A percentile compares a stretch with the other conserved stretches of the same genome.
phyloP scores from a whole-genome alignment of 1,140 invertebrate species.

The Drosophila rufa region DNA sequence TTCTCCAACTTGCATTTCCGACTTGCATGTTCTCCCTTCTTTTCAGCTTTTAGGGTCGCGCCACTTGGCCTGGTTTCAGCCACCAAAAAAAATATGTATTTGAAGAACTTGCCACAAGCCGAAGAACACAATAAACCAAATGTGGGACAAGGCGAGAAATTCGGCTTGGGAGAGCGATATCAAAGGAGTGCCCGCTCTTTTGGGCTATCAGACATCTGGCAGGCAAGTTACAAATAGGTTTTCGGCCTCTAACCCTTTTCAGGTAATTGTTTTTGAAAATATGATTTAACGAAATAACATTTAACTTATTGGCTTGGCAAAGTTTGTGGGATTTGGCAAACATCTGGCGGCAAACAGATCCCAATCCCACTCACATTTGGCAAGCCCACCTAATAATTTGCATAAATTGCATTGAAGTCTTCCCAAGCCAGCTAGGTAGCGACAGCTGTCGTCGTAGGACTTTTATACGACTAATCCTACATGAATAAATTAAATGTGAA shows the following conservation, averaged over 20 bases:
- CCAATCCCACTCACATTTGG: conserved; percentile 18
- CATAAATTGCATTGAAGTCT: conserved; percentile 45
- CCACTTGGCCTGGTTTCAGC: conserved; percentile 56
- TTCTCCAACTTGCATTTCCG: conserved; percentile 54
- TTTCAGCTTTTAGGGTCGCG: conserved; percentile 58
- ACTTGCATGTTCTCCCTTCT: conserved; percentile 46
- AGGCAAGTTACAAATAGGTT: not conserved
- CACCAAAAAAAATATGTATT: conserved; percentile 27
- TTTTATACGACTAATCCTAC: conserved; percentile 45
- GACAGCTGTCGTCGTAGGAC: conserved; percentile 55
- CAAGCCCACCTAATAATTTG: conserved; percentile 36
- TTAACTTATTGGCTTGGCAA: conserved; percentile 8
- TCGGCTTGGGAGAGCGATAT: conserved; percentile 9
- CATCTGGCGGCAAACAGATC: conserved; percentile 21
- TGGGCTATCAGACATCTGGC: conserved; percentile 8
- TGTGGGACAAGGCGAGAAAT: conserved; percentile 43
- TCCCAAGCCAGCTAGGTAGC: conserved; percentile 44
- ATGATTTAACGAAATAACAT: conserved; percentile 4
- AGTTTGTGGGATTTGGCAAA: not conserved
- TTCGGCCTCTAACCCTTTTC: not conserved
- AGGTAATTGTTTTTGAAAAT: conserved; percentile 6
- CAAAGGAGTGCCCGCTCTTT: conserved; percentile 15
- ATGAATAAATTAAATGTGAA: conserved; percentile 70
- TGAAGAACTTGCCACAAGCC: conserved; percentile 46
- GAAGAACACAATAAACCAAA: conserved; percentile 49